Conservation (phyloP, 2,113 vertebrate genomes). For the Porphyrio hochstetteri region DNA sequence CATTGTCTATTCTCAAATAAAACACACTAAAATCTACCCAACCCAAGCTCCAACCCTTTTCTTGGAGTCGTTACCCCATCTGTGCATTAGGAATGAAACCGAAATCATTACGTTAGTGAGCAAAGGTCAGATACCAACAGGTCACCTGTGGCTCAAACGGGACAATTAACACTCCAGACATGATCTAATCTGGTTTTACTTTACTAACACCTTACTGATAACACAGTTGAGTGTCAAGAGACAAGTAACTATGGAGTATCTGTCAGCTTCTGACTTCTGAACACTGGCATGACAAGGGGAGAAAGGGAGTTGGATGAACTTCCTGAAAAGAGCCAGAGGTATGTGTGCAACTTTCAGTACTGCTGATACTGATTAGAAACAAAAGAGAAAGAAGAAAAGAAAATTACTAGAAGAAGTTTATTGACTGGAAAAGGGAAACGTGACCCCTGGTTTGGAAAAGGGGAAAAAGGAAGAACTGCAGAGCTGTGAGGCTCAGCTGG, state of each 20-base stretch:
- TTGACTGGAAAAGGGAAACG: too few relatives aligned
- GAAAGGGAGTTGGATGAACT: background rate
- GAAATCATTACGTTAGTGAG: background rate
- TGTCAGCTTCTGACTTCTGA: background rate
- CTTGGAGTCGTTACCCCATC: background rate
- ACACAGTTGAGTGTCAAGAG: background rate
- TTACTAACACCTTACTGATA: background rate
- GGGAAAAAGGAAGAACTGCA: too few relatives aligned
- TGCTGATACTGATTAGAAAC: background rate
- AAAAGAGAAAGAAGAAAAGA: background rate
- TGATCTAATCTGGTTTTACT: background rate
- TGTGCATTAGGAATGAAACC: background rate
- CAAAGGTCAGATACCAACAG: background rate
- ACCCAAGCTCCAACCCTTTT: background rate
- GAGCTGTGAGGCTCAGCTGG: too few relatives aligned
- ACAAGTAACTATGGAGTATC: background rate
- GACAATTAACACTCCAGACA: background rate
- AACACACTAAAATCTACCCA: background rate
- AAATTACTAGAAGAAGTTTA: background rate
- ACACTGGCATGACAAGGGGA: background rate
- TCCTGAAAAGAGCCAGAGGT: background rate
- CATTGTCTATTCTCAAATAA: background rate
- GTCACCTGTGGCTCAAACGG: background rate
- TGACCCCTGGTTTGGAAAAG: too few relatives aligned
- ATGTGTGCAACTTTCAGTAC: background rate